Conservation (phyloP, 1,140 invertebrate genomes). For the Drosophila teissieri region DNA sequence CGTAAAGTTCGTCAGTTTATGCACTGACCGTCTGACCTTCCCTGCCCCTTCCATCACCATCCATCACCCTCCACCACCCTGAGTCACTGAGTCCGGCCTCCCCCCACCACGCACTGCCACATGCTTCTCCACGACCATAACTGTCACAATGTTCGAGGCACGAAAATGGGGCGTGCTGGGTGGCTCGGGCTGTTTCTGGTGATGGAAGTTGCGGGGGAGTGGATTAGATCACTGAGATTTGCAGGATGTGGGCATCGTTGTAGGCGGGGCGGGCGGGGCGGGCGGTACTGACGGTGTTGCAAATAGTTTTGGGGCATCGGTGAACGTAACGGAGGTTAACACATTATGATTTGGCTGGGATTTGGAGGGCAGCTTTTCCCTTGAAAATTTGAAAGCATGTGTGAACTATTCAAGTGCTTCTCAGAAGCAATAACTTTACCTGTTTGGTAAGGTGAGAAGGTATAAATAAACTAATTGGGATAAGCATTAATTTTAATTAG, state of each 20-base stretch:
- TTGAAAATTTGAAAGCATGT: neutral
- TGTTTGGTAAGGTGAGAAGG: neutral
- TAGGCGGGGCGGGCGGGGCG: conserved; percentile 4
- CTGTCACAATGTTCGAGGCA: conserved; percentile 64
- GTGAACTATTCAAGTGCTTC: neutral
- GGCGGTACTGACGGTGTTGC: neutral
- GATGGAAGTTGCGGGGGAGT: neutral
- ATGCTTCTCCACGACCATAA: conserved; percentile 59
- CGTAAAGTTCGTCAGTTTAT: conserved; percentile 74
- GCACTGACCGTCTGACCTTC: conserved; percentile 73
- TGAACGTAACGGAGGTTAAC: conserved; percentile 36
- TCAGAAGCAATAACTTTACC: neutral
- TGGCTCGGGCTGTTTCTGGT: conserved; percentile 29
- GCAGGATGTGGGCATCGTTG: conserved; percentile 1
- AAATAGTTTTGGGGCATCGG: conserved; percentile 30
- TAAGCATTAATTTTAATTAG: no score
- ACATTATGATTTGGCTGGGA: conserved; percentile 4
- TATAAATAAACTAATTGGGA: no score
- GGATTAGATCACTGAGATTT: conserved; percentile 2
- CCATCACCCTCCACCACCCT: neutral
- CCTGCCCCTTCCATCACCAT: conserved; percentile 19
- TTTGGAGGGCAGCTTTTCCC: neutral
- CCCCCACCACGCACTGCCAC: conserved; percentile 20
- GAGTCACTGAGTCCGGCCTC: neutral
- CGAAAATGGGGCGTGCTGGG: conserved; percentile 70